Base-by-base conservation (phyloP, 2,888 invertebrate genomes). In the Polydrusus pterygomalis region DNA sequence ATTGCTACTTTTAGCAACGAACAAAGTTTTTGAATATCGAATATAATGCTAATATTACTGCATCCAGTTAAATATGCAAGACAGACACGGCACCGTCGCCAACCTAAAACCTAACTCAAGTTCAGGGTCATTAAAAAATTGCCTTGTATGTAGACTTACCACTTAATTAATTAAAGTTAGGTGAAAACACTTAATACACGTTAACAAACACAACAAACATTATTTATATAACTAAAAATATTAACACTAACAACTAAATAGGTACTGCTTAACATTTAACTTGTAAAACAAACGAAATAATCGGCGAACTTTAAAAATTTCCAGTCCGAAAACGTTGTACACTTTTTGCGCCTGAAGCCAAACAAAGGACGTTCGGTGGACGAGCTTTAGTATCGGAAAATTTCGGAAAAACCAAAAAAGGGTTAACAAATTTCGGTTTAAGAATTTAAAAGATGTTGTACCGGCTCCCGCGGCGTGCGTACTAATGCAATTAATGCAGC, bases 401-500 rank as follows among this genome's bases (percentile, higher is more conserved):
- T 70, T 74, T 74, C 70, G 43, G 38, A 54, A 60, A 71, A 72
- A 72, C 70, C 72, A 80, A 80, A 78, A 78, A 79, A 80, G 79
- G 77, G 70, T 79, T 83, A 83, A 80, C 79, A 83, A 82, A 83
- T 83, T 82, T 79, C 79, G 68, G 79, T 79, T 80, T 78, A 43
- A 58, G 71, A 74, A 68, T 75, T 75, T 40, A 74, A 77, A 75
- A 58, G 70, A 79, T 82, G 80, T 81, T 81, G 80, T 81, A 82
- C 81, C 82, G 81, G 79, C 81, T 81, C 80, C 80, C 82, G 82
- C 82, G 81, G 81, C 80, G 84, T 86, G 84, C 84, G 86, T 83
- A 87, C 87, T 87, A 87, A 86, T 87, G 86, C 87, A 86, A 85
- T 87, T 34, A 86, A 86, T 87, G 87, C 87, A 86, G 85, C 85